Base-by-base conservation (phyloP, 1,140 invertebrate species). In the Battus philenor region DNA sequence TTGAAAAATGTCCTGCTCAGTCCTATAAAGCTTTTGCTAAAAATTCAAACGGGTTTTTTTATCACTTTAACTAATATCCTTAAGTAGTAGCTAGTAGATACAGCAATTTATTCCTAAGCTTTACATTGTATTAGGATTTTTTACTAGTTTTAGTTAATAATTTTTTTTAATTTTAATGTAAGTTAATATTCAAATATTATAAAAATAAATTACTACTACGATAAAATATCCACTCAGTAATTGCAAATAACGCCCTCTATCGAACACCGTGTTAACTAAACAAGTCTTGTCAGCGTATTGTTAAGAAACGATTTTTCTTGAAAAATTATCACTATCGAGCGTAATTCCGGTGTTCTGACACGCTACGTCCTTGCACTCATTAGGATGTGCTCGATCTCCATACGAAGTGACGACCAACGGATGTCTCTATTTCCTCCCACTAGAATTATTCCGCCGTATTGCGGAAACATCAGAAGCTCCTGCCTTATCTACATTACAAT, bases 301-400 rank as follows among this genome's bases (percentile, higher is more conserved):
- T 41, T 29, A 27, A 41, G 16, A 41, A 44, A 27, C 50, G 38
- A 55, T 55, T 44, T 55, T 55, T 54, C 54, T 52, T 44, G 39
- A 43, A 47, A n/a, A 59, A 56, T 55, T 20, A 45, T 52, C 38
- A 55, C 59, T 46, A 61, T 43, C 41, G 36, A 36, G 53, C 51
- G 24, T 56, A 43, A 46, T 54, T 67, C 63, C 59, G 54, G 46
- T 49, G 46, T 59, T 69, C 65, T 56, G 61, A 61, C 59, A 61
- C 62, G 44, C 47, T 32, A 26, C 41, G 66, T 74, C 68, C 74
- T 75, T 75, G 71, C 52, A 65, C 57, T 62, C 65, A 69, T 68
- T 68, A 80, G 74, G 71, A 80, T 68, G 63, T 74, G 52, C 51
- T 57, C 65, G 64, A 65, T 70, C 65, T 70, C 61, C 47, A 67